phyloP scores from a whole-genome alignment of 2,113 vertebrate genomes.

The Chamaea fasciata region DNA sequence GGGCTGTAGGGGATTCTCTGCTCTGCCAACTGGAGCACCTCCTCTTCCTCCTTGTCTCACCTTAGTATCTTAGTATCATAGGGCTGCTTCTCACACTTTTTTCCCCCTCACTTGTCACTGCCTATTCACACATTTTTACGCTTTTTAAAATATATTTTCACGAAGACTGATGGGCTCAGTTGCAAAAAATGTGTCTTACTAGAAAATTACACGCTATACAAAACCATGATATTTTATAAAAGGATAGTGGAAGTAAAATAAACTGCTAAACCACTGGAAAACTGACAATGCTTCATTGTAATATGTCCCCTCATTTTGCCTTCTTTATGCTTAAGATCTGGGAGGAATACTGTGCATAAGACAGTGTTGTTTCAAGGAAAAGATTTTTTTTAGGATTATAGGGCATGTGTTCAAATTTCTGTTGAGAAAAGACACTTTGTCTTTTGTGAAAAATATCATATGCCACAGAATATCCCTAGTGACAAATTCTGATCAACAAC shows the following conservation, averaged over 20 bases:
- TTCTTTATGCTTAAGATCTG: neutral
- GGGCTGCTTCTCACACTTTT: neutral
- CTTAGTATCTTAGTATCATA: neutral
- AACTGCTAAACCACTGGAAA: neutral
- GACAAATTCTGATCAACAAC: neutral
- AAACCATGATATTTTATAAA: neutral
- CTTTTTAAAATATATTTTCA: neutral
- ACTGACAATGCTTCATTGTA: neutral
- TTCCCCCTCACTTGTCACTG: neutral
- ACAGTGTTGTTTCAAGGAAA: neutral
- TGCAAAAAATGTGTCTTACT: neutral
- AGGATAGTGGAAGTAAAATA: neutral
- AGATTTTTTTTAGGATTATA: neutral
- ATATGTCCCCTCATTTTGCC: neutral
- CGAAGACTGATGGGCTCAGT: neutral
- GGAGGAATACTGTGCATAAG: neutral
- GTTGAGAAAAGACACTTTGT: neutral
- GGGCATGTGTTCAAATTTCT: neutral
- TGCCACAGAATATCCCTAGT: neutral
- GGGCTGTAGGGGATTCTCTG: neutral
- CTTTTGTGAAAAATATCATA: neutral
- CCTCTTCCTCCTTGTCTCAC: neutral
- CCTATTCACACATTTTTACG: neutral
- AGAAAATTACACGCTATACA: neutral
- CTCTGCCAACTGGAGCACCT: accelerated